Evolutionary conservation across 2,888 invertebrate genomes (phyloP).

Genomic region (Phengaris alcon): DNA sequence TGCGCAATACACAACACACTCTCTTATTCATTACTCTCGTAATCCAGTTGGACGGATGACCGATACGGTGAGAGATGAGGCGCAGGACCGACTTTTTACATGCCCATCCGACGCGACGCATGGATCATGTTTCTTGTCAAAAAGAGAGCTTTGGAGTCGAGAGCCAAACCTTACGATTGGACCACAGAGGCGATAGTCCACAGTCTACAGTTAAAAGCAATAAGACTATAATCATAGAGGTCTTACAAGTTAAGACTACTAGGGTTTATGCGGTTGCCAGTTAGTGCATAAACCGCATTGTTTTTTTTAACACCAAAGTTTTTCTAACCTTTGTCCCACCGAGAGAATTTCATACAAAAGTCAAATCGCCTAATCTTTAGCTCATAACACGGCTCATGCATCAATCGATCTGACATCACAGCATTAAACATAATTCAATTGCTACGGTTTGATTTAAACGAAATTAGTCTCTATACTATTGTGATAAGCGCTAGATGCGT

Average conservation of each 20-base stretch:
- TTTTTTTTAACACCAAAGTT: not conserved
- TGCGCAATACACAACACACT: too few species aligned
- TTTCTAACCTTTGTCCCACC: not conserved
- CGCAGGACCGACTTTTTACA: too few species aligned
- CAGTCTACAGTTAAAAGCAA: conserved; percentile 4
- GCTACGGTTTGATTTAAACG: not conserved
- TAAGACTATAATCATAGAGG: conserved; percentile 16
- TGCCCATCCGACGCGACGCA: too few species aligned
- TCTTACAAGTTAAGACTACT: conserved; percentile 4
- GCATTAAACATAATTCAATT: conserved; percentile 20
- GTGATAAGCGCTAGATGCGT: conserved; percentile 13
- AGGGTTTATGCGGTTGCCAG: not conserved
- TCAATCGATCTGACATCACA: conserved; percentile 27
- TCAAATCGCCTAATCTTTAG: conserved; percentile 8
- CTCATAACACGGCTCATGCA: conserved; percentile 26
- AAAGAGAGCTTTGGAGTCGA: too few species aligned
- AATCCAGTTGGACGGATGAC: too few species aligned
- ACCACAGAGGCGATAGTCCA: too few species aligned
- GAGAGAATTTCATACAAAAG: conserved; percentile 14
- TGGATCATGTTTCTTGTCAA: too few species aligned
- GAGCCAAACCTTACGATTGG: too few species aligned
- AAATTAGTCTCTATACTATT: conserved; percentile 1
- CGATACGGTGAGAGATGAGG: too few species aligned
- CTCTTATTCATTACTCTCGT: too few species aligned
- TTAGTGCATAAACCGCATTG: not conserved